A percentile compares a stretch with the other conserved stretches of the same genome.
These are phyloP conservation scores for Enteromius afrohamiltoni DNA, from an alignment of 2,797 vertebrate species.

Conservation along the genomic window DNA sequence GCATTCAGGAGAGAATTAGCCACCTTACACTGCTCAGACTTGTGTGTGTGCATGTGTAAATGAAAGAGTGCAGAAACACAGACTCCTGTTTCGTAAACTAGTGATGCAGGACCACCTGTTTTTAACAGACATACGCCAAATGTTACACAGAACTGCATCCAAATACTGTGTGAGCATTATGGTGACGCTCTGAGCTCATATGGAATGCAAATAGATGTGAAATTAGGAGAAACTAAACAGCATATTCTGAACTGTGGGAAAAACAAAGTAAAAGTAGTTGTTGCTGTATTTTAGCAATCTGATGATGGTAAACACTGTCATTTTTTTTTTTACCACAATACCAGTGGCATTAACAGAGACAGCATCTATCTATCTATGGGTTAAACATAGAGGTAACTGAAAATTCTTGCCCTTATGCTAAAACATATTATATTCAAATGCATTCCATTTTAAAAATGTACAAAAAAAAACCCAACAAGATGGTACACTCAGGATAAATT, in stretches of 20 bases:
- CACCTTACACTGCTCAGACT: constrained; percentile 6
- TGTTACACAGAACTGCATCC: constrained; percentile 48
- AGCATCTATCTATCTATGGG: background rate
- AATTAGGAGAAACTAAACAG: constrained; percentile 18
- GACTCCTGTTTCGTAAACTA: constrained; percentile 48
- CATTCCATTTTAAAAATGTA: background rate
- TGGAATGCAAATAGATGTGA: constrained; percentile 32
- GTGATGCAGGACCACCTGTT: constrained; percentile 50
- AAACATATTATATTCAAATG: background rate
- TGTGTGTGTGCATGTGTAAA: constrained; percentile 7
- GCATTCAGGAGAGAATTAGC: background rate
- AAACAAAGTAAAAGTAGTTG: background rate
- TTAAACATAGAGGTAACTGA: background rate
- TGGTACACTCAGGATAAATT: background rate
- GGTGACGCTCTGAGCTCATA: constrained; percentile 35
- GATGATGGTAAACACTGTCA: background rate
- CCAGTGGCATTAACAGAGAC: background rate
- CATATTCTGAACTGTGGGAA: constrained; percentile 1
- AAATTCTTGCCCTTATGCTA: background rate
- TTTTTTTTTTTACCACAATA: background rate
- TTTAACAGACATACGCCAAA: constrained; percentile 46
- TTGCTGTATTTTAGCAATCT: background rate
- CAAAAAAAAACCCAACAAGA: background rate
- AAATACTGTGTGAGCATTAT: constrained; percentile 52
- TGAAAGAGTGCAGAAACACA: constrained; percentile 31